phyloP scores from a whole-genome alignment of 2,888 invertebrate species.

The Synergus laeviventris region DNA sequence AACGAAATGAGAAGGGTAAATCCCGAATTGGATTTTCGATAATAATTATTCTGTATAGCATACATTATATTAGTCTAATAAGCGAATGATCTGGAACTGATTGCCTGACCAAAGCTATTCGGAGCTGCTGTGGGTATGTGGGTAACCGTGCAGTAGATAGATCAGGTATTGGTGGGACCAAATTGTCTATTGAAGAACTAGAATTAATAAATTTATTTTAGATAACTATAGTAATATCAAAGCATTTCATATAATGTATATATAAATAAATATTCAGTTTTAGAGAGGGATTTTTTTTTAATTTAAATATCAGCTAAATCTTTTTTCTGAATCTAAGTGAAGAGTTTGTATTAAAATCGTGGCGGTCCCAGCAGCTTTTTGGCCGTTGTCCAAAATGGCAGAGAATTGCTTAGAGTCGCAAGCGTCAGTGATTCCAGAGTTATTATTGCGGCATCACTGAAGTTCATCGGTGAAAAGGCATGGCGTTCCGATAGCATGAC shows the following conservation, averaged over 20 bases:
- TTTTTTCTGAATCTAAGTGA: not conserved
- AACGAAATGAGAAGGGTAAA: not conserved
- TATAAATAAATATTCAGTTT: too few relatives aligned
- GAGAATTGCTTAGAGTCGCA: conserved; percentile 27
- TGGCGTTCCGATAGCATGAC: conserved; percentile 15
- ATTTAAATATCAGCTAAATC: not conserved
- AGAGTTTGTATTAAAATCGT: conserved; percentile 14
- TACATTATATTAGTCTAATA: not conserved
- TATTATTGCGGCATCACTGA: conserved; percentile 29
- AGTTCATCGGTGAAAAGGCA: conserved; percentile 21
- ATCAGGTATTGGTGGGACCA: not conserved
- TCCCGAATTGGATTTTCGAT: not conserved
- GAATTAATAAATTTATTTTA: too few relatives aligned
- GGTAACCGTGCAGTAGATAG: not conserved
- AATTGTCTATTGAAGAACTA: not conserved
- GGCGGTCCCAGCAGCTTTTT: not conserved
- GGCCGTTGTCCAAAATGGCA: conserved; percentile 27
- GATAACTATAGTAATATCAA: too few relatives aligned
- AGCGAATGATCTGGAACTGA: conserved; percentile 22
- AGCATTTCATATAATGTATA: too few relatives aligned
- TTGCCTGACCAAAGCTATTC: not conserved
- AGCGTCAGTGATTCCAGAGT: conserved; percentile 27
- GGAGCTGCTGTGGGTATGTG: not conserved
- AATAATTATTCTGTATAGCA: not conserved
- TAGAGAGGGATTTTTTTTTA: too few relatives aligned